Conservation (phyloP, 2,888 invertebrate genomes). For the Tipula unca region DNA sequence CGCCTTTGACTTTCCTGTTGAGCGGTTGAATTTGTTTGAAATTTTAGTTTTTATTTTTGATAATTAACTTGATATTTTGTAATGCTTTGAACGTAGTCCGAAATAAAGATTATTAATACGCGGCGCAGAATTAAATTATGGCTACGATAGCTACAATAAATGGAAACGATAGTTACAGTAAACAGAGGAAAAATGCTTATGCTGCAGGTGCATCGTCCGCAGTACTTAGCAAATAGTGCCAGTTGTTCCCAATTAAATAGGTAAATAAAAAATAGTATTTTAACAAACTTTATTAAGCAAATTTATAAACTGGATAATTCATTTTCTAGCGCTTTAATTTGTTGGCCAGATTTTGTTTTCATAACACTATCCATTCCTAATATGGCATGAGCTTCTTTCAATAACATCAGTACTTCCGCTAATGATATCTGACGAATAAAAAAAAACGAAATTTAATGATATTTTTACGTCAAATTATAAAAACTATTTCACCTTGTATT, state of each 20-base stretch:
- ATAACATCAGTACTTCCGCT: conserved; percentile 46
- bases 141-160: no score
- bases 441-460: not conserved
- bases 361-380: conserved; percentile 44
- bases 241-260: not conserved
- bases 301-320: not conserved
- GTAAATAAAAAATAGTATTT: no score
- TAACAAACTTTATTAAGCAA: not conserved
- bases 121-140: no score
- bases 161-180: no score
- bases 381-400: conserved; percentile 54
- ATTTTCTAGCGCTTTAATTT: not conserved
- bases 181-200: no score
- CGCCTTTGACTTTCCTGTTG: no score
- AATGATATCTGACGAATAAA: conserved; percentile 46
- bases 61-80: no score
- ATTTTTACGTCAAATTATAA: not conserved
- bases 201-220: no score
- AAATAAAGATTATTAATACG: no score
- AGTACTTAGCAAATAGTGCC: not conserved
- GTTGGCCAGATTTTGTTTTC: not conserved
- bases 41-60: no score
- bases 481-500: not conserved
- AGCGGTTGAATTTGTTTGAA: no score
- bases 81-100: no score